Evolutionary conservation across 1,140 invertebrate genomes (phyloP).

Genomic region (Drosophila seguyi): DNA sequence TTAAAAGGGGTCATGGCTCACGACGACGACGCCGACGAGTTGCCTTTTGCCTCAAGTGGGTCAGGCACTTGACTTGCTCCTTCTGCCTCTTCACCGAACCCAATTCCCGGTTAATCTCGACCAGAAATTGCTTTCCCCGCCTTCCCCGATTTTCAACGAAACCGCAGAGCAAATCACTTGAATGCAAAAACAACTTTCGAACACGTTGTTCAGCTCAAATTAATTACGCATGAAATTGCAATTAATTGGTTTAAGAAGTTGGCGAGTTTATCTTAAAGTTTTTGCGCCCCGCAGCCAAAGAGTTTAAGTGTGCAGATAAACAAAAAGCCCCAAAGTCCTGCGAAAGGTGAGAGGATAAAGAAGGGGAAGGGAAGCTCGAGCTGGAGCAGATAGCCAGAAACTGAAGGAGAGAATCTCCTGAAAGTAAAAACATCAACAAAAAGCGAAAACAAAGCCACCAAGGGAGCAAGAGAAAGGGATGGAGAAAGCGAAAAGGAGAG

Average conservation of each 20-base stretch:
- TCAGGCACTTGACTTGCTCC: constrained; percentile 23
- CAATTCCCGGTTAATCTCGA: constrained; percentile 20
- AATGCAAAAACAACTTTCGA: constrained; percentile 40
- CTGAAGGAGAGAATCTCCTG: constrained; percentile 57
- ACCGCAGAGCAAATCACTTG: constrained; percentile 36
- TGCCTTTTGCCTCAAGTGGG: constrained; percentile 31
- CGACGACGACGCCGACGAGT: not conserved
- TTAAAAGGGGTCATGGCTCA: constrained; percentile 17
- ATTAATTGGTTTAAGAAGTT: constrained; percentile 80
- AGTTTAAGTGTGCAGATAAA: constrained; percentile 75
- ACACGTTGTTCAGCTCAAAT: constrained; percentile 80
- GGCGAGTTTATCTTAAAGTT: constrained; percentile 76
- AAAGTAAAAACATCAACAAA: constrained; percentile 80
- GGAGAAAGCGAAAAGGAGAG: not conserved
- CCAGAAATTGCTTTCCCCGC: constrained; percentile 15
- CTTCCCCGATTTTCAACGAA: not conserved
- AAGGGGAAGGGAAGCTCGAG: constrained; percentile 18
- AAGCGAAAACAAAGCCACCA: constrained; percentile 43
- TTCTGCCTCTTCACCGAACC: constrained; percentile 3
- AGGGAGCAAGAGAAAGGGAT: constrained; percentile 7
- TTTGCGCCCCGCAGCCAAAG: constrained; percentile 49
- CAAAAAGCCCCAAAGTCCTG: constrained; percentile 60
- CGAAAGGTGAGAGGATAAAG: constrained; percentile 4
- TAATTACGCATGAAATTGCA: constrained; percentile 82
- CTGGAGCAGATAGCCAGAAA: constrained; percentile 28